Evolutionary conservation across 2,888 invertebrate species (phyloP), one percentile per base, ranked within the genome.

Genomic region (Aleiodes alternator): DNA sequence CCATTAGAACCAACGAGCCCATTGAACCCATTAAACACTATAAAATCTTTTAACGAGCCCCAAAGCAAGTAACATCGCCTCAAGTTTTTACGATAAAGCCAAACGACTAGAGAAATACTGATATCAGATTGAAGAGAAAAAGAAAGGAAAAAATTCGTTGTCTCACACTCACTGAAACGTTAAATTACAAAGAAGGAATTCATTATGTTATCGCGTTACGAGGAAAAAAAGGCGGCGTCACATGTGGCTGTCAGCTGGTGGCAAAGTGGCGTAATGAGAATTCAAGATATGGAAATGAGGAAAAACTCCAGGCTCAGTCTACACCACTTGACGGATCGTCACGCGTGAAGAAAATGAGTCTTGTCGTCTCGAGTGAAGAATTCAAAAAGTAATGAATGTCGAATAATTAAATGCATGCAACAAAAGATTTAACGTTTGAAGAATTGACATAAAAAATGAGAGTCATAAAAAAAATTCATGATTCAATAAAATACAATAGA

Each of bases 221-320:
- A 23, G 11, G 16, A 43, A 38, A 16, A 16, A 38, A 38, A 23
- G 23, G 23, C 43, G 38, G 11, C 16, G 43, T 16, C 48, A 16
- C 23, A 64, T 43, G 9, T 48, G 14, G 23, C 59, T 64, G 64
- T 64, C 64, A 64, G 48, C 23, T 43, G 16, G 14, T 64, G 64
- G 64, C 64, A 48, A 64, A 61, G 56, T 53, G 53, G 69, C 29
- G 68, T 59, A 50, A 31, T 23, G 64, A 64, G 64, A n/a, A 48
- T 53, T 64, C 23, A 66, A 79, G 80, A 81, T 83, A 83, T 82
- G 83, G 82, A 82, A 83, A 83, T 83, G 80, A 82, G 81, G 78
- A 82, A 80, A 64, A 48, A 48, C 64, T 48, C 23, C 16, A 23
- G 48, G 16, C 16, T 23, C 2, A 43, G 43, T 72, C 74, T n/a